Conservation (phyloP, 2,797 vertebrate species). For the Myotis findleyi region DNA sequence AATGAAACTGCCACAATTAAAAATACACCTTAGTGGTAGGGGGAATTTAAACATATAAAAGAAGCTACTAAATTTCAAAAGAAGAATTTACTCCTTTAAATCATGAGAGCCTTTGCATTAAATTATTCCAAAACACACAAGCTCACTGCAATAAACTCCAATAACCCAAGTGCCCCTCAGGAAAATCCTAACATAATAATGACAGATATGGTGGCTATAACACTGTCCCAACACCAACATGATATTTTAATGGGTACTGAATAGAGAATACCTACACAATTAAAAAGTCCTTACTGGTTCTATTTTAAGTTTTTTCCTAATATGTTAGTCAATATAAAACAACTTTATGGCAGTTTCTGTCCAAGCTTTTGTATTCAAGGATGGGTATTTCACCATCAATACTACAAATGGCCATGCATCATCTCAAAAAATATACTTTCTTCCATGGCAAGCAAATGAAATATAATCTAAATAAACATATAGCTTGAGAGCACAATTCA, state of each 20-base stretch:
- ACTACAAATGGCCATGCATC: background rate
- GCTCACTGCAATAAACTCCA: background rate
- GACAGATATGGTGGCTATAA: background rate
- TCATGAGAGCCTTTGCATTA: constrained; percentile 19
- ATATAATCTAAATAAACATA: background rate
- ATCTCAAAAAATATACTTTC: background rate
- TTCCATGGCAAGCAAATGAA: background rate
- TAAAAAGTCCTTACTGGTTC: constrained; percentile 29
- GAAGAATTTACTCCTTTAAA: constrained; percentile 48
- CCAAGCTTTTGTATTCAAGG: background rate
- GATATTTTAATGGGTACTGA: background rate
- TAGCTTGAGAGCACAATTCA: background rate
- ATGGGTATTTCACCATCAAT: background rate
- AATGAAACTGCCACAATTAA: constrained; percentile 11
- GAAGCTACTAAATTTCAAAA: constrained; percentile 25
- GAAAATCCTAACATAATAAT: background rate
- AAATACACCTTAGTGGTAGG: background rate
- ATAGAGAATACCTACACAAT: background rate
- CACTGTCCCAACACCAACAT: background rate
- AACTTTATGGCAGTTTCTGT: background rate
- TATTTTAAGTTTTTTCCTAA: background rate
- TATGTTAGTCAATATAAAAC: constrained; percentile 40
- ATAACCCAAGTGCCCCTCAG: background rate
- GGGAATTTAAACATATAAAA: background rate
- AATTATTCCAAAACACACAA: background rate